Base-by-base conservation (phyloP, 2,888 invertebrate species). In the Nematopogon swammerdamellus region DNA sequence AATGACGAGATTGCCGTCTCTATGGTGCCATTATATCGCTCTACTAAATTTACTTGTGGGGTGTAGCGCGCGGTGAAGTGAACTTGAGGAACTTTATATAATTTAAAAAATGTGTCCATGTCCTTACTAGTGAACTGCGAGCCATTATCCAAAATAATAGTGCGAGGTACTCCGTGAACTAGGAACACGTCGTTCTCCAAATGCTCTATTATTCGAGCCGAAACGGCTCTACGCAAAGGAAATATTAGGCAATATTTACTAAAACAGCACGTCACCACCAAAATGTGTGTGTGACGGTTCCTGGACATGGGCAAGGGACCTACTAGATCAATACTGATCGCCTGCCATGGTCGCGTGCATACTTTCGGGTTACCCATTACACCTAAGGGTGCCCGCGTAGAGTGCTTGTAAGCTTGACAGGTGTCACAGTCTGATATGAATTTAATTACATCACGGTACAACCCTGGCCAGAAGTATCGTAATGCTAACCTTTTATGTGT, bases 271-370 rank as follows among this genome's bases (percentile, higher is more conserved):
- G 25, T n/a, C n/a, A n/a, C n/a, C n/a, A n/a, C n/a, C n/a, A n/a
- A n/a, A n/a, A n/a, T n/a, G n/a, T n/a, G n/a, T 25, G 25, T 6
- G 10, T 25, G 10, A 6, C 25, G 4, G 25, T 25, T 25, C 10
- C 25, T 4, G 10, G 25, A 25, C 25, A 25, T 25, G 4, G 25
- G 25, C 25, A 25, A 10, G 10, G 46, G 36, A 45, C 20, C 42
- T 44, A 44, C 48, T 29, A 42, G 43, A 46, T 50, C 56, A 60
- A 14, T 5, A 58, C 56, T 14, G 61, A 57, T 43, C 18, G 25
- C 53, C 48, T 56, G 60, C 50, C 56, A 60, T 19, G 57, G 62
- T 19, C 54, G 46, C 20, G 18, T 55, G 46, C 53, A 59, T 0
- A 51, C 18, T 46, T 57, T 59, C 8, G 55, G 60, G 14, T 51